These are phyloP conservation scores for Phylloscopus whistleri DNA, from an alignment of 2,113 vertebrate species.

Conservation along the genomic window DNA sequence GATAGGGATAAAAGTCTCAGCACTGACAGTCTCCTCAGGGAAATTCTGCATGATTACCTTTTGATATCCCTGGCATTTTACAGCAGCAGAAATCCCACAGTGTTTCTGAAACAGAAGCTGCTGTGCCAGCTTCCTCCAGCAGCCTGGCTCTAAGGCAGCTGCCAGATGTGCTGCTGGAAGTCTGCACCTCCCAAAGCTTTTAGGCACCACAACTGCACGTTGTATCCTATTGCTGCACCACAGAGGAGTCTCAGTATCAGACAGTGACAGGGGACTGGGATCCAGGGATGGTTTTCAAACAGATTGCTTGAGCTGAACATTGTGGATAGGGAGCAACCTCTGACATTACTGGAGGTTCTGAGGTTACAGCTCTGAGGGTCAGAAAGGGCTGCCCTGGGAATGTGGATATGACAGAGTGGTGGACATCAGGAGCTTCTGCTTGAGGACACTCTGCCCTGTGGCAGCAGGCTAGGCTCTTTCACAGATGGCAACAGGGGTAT, in stretches of 20 bases:
- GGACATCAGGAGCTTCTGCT: neutral
- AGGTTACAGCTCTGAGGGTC: neutral
- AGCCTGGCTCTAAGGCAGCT: neutral
- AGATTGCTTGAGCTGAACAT: neutral
- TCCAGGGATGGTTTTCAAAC: neutral
- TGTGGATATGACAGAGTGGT: rapidly evolving
- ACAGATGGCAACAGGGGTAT: neutral
- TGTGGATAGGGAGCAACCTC: too few species aligned
- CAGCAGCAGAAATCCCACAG: neutral
- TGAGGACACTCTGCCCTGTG: neutral
- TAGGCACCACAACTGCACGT: neutral
- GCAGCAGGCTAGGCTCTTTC: neutral
- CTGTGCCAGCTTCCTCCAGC: neutral
- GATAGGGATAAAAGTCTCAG: neutral
- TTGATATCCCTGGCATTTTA: neutral
- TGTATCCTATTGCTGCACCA: neutral
- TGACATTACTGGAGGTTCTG: neutral
- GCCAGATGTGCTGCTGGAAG: neutral
- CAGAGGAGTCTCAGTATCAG: too few species aligned
- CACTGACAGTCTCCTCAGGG: neutral
- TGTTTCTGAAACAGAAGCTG: neutral
- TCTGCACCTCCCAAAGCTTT: neutral
- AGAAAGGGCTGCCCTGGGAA: neutral
- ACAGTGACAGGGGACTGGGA: neutral
- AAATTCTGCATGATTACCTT: neutral